Base-by-base conservation (phyloP, 2,888 invertebrate genomes). In the Oconnorella tubifera region DNA sequence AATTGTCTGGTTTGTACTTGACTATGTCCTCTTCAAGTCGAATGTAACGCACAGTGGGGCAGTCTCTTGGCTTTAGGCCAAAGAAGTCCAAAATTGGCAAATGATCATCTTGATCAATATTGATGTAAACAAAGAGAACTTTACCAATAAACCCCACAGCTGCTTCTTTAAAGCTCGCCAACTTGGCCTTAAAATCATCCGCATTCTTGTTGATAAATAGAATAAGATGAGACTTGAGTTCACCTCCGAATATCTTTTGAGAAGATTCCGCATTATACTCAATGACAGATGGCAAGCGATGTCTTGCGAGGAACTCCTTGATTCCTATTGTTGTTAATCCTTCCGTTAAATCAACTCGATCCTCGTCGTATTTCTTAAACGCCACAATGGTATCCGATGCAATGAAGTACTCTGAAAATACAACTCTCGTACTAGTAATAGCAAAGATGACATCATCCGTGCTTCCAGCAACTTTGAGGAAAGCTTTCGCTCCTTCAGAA, bases 51-150 rank as follows among this genome's bases (percentile, higher is more conserved):
- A 93, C 90, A 66, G 84, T 78, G 59, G 85, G 85, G 53, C 80
- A 77, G 48, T 84, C 93, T n/a, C 90, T 90, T 83, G 91, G 90
- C 85, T 90, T 91, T 88, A 98, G 89, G 75, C 97, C 98, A 84
- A 99, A 99, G 91, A 97, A 99, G 85, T 99, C 99, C 81, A 99
- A 86, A 83, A 99, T 98, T 79, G 98, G 88, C 77, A 90, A 89
- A 84, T 99, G 97, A 82, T 99, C 98, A 80, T 93, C 91, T 80
- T 95, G 92, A 78, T 92, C 94, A 57, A 91, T 89, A 83, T 99
- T 90, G 82, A 99, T 93, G 76, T 91, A 91, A 31, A 99, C 97
- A 77, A 96, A 93, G 78, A 99, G 87, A 76, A 97, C 88, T 86
- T 89, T 89, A 81, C 92, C 93, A 80, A 90, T 90, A 88, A 90